These are phyloP conservation scores for Sylvietta virens DNA, from an alignment of 2,113 vertebrate genomes.

Conservation along the genomic window DNA sequence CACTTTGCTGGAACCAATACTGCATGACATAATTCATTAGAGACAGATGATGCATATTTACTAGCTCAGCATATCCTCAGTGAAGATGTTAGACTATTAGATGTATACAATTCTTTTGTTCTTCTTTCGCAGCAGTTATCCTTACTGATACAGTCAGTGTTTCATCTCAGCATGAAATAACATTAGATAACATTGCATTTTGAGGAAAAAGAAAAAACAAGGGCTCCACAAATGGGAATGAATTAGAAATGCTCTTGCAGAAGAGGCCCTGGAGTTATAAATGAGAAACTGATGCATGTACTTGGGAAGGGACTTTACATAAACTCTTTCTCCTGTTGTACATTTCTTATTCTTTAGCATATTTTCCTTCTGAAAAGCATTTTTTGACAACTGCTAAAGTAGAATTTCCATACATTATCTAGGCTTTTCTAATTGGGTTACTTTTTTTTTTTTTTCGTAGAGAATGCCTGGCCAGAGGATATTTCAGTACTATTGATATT, in stretches of 20 bases:
- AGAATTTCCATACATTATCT: neutral
- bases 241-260: slow-evolving; percentile 62
- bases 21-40: slow-evolving; percentile 59
- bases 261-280: slow-evolving; percentile 38
- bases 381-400: slow-evolving; percentile 43
- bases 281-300: slow-evolving; percentile 37
- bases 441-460: neutral
- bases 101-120: slow-evolving; percentile 64
- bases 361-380: slow-evolving; percentile 23
- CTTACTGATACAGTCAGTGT: slow-evolving; percentile 52
- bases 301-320: neutral
- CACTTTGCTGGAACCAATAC: slow-evolving; percentile 38
- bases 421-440: neutral
- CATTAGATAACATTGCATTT: slow-evolving; percentile 64
- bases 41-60: slow-evolving; percentile 55
- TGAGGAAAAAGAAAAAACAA: slow-evolving; percentile 56
- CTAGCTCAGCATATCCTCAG: slow-evolving; percentile 60
- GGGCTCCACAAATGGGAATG: slow-evolving; percentile 54
- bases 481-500: neutral
- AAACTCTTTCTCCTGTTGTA: neutral
- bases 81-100: slow-evolving; percentile 54
- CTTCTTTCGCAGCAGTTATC: slow-evolving; percentile 70
- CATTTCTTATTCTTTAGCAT: slow-evolving; percentile 30
- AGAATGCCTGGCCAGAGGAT: neutral
- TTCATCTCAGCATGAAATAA: slow-evolving; percentile 72